phyloP scores from a whole-genome alignment of 2,797 vertebrate species.

The Sternotherus odoratus region DNA sequence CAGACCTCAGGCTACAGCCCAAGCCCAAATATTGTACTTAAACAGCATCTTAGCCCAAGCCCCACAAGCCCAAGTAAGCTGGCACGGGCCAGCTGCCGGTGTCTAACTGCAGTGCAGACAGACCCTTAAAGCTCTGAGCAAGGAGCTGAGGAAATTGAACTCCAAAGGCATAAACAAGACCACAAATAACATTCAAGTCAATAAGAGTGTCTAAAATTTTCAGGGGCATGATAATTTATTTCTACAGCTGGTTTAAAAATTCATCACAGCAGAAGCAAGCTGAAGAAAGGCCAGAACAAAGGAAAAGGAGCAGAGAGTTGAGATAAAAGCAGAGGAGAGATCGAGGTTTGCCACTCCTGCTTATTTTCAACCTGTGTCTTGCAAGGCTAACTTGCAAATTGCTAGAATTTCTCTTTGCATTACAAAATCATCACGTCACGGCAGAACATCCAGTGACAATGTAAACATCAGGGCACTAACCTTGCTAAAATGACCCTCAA shows the following conservation, averaged over 20 bases:
- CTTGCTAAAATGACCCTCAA: not conserved
- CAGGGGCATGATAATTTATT: not conserved
- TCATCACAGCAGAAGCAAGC: conserved; percentile 26
- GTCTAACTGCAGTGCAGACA: not conserved
- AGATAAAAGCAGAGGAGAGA: not conserved
- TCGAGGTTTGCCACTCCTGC: fast-evolving
- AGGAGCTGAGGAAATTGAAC: conserved; percentile 22
- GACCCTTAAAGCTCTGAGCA: not conserved
- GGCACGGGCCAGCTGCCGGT: not conserved
- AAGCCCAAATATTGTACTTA: not conserved
- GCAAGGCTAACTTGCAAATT: not conserved
- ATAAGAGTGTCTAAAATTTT: conserved; percentile 21
- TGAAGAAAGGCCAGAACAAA: conserved; percentile 21
- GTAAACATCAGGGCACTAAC: not conserved
- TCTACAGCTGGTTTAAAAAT: conserved; percentile 39
- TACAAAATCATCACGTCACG: not conserved
- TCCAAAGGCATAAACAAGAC: not conserved
- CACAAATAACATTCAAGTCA: not conserved
- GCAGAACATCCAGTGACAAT: not conserved
- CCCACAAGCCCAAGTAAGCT: not conserved
- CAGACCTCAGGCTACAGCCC: not conserved
- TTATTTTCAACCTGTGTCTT: not conserved
- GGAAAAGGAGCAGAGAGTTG: not conserved
- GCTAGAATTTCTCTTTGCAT: fast-evolving
- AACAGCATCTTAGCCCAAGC: too few species aligned